Evolutionary conservation across 2,797 vertebrate species (phyloP).

Genomic region (Dicrostonyx torquatus): DNA sequence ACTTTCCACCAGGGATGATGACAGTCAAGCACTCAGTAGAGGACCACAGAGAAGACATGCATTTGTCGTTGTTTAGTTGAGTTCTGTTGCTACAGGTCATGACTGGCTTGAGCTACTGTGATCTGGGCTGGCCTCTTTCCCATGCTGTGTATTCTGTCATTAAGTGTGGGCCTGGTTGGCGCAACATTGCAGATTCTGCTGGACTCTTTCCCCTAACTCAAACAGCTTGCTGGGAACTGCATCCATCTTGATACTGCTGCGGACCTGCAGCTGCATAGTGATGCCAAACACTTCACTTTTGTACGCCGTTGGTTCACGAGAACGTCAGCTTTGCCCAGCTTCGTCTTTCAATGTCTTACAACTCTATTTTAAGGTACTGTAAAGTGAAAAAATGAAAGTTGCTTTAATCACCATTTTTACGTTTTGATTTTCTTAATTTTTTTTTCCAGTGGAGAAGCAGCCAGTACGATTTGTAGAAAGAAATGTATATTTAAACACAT

Average conservation of each 20-base stretch:
- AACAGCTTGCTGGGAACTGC: not conserved
- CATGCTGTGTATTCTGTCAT: not conserved
- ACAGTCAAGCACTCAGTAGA: not conserved
- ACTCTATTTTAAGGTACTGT: slow-evolving; percentile 20
- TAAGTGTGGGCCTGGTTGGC: not conserved
- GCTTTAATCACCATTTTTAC: not conserved
- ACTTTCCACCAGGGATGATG: not conserved
- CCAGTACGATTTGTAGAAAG: not conserved
- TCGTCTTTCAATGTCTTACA: not conserved
- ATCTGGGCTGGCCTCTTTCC: not conserved
- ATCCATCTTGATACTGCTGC: not conserved
- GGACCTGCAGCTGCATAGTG: not conserved
- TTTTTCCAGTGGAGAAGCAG: not conserved
- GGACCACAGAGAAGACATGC: not conserved
- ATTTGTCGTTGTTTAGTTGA: not conserved
- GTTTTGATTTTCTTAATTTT: slow-evolving; percentile 35
- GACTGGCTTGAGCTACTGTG: not conserved
- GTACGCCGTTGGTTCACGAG: not conserved
- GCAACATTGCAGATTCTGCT: not conserved
- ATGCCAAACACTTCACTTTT: not conserved
- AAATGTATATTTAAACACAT: slow-evolving; percentile 6
- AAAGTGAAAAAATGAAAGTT: not conserved
- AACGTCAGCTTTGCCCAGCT: not conserved
- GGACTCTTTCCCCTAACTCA: not conserved
- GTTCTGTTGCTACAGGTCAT: not conserved